Base-by-base conservation (phyloP, 2,113 vertebrate genomes). In the Elephas maximus region DNA sequence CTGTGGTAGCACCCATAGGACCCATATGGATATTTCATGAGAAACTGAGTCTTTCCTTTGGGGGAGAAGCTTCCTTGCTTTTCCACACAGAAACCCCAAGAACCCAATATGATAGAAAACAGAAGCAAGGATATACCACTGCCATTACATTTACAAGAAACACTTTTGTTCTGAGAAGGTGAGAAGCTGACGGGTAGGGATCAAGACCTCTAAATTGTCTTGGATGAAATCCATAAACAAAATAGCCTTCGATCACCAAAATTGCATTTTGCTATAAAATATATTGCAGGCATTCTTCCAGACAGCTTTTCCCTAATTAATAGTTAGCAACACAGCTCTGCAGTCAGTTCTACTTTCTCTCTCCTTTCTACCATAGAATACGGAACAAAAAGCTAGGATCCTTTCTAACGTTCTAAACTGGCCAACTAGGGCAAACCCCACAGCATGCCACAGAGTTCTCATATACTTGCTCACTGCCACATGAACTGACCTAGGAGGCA, bases 391-490 rank as follows among this genome's bases (percentile, higher is more conserved):
- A 73, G 33, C 44, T 93, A 62, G 77, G 85, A 84, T 20, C 1
- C 41, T 90, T 73, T 93, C 45, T 90, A 69, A 12, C 10, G 81
- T 76, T 73, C 92, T 89, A 85, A 97, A 83, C 6, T 57, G 73
- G 24, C 1, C 37, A 89, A 48, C 12, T 28, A 53, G 10, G 65
- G 11, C 33, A 89, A 80, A 45, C 62, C 84, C 10, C 8, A 30
- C 4, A 77, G 1, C 41, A 67, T 65, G 33, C 82, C 45, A 57
- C 4, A n/a, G 48, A 44, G 12, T 15, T 87, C 63, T 63, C 94
- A 8, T 28, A 84, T 18, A 33, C 33, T 41, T 65, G n/a, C 21
- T 1, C 3, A 14, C 37, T 26, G 3, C 21, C 77, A 62, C 3
- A 2, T 77, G 30, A 65, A 81, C 18, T 10, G 65, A 53, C 15